Base-by-base conservation (phyloP, 1,140 invertebrate genomes). In the Ceratosolen fusciceps region DNA sequence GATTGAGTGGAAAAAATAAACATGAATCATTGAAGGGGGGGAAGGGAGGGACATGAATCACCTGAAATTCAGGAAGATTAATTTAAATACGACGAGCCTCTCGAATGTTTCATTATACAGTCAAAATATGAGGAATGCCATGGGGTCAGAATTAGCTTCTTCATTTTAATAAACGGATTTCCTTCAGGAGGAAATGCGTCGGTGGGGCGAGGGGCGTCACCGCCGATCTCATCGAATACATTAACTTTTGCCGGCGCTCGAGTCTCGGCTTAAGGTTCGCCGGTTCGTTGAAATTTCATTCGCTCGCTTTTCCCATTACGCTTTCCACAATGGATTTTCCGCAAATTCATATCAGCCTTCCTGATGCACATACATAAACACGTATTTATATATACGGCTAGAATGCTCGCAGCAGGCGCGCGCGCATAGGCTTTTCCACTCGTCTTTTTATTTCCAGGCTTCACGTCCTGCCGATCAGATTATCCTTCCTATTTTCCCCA, bases 91-190 rank as follows among this genome's bases (percentile, higher is more conserved):
- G 24, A 77, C 43, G 12, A 71, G 7, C 37, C 31, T 26, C 21
- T 5, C 14, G 16, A 77, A 77, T 39, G 21, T 60, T 77, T 71
- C 3, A 77, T 77, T 71, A 49, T 29, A 24, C 19, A 70, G 65
- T 47, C 34, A 60, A 71, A 71, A 71, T 37, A 58, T 8, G 34
- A 54, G 39, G 52, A 31, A 47, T 43, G 67, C 31, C 49, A 56
- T 26, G 65, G 67, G 16, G 29, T 19, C 71, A 77, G 67, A 71
- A 72, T 77, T 77, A 77, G 54, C 54, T 43, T 77, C 19, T 77
- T 72, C 67, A 72, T 72, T 77, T 77, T 77, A 77, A 71, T 71
- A 77, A 77, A 72, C 76, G 67, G 54, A 77, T 77, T 77, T 43
- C 2, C 75, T 77, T 9, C 37, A 31, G n/a, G 39, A 43, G 39